A percentile compares a stretch with the other conserved stretches of the same genome.
These are phyloP conservation scores for Barbus barbus DNA, from an alignment of 2,113 vertebrate species.

Conservation along the genomic window DNA sequence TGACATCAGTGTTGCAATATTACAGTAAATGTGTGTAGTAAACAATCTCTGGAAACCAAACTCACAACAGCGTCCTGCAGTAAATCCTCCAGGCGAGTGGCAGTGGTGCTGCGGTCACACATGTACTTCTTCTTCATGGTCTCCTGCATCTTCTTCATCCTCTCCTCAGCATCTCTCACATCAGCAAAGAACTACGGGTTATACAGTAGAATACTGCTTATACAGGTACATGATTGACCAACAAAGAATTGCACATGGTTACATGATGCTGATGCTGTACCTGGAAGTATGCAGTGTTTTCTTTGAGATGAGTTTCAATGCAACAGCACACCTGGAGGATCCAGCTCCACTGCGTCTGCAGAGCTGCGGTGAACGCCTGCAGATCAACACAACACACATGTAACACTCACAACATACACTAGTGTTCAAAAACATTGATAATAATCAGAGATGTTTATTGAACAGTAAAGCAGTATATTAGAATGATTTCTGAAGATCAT, in stretches of 20 bases:
- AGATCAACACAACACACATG: neutral
- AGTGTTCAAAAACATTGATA: no score
- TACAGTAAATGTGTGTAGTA: no score
- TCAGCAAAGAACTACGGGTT: slow-evolving; percentile 84
- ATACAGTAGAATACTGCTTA: neutral
- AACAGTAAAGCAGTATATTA: no score
- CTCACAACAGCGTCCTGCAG: slow-evolving; percentile 87
- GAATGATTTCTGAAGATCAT: no score
- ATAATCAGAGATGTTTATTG: no score
- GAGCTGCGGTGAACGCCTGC: slow-evolving; percentile 87
- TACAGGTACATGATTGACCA: no score
- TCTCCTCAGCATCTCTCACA: slow-evolving; percentile 84
- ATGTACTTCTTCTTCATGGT: slow-evolving; percentile 85
- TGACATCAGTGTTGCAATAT: no score
- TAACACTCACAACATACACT: neutral
- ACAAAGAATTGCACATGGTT: neutral
- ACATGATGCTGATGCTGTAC: slow-evolving; percentile 55
- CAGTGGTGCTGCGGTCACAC: slow-evolving; percentile 84
- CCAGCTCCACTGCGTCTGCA: slow-evolving; percentile 98
- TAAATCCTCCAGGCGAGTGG: slow-evolving; percentile 89
- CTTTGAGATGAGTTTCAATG: slow-evolving; percentile 90
- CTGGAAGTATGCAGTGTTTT: slow-evolving; percentile 93
- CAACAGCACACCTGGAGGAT: slow-evolving; percentile 93
- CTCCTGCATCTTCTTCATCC: slow-evolving; percentile 85
- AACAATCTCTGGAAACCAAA: no score